Base-by-base conservation (phyloP, 2,113 vertebrate species). In the Petromus typicus region DNA sequence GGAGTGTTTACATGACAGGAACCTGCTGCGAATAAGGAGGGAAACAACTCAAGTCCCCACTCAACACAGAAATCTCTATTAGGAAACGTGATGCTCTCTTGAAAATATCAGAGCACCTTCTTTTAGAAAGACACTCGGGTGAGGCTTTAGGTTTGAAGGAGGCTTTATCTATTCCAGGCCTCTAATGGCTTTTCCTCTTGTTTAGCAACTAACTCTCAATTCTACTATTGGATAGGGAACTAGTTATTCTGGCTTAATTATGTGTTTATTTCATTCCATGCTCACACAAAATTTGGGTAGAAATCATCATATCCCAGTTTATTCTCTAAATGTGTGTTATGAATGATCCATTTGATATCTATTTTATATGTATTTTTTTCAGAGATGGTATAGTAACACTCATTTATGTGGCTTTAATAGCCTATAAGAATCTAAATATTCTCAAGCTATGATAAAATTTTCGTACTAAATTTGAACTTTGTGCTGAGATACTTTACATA, bases 51-150 rank as follows among this genome's bases (percentile, higher is more conserved):
- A 67, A 89, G 37, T 66, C 43, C 16, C 43, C 57, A 37, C 3
- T 66, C 85, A 69, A n/a, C 37, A 54, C 2, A 69, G 71, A 20
- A 66, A 20, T 75, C 45, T 73, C 22, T 30, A 59, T 43, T 64
- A n/a, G 5, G 66, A 61, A 37, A 61, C 27, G 43, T 27, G 56
- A 88, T 45, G 25, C 17, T 79, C 22, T 59, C 66, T 79, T 88
- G 37, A 61, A 81, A 79, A 59, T 48, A 32, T 48, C 78, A 30
- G 73, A 84, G 66, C 56, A 11, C 3, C 22, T 81, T 86, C n/a
- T 79, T 94, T 94, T 27, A 69, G 64, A 86, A 94, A 93, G 63
- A 32, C 25, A 64, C 10, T 76, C 63, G 48, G 79, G 25, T 17
- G 43, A 57, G 51, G 78, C 4, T n/a, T n/a, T 16, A 27, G 43